phyloP scores from a whole-genome alignment of 2,888 invertebrate genomes.

The Trisateles emortualis region DNA sequence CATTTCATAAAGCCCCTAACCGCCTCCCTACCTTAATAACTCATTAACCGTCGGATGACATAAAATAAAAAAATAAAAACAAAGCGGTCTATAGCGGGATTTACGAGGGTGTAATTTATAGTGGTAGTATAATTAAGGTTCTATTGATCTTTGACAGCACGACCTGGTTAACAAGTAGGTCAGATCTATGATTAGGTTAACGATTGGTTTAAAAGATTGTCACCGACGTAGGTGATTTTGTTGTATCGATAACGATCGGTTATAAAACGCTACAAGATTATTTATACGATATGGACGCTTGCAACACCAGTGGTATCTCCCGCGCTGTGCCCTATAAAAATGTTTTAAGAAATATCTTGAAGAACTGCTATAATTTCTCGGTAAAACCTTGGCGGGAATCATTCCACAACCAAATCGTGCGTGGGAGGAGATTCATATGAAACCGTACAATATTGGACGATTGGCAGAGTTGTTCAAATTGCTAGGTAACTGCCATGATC shows the following conservation, averaged over 20 bases:
- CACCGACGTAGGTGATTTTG: slow-evolving; percentile 28
- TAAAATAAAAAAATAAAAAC: slow-evolving; percentile 14
- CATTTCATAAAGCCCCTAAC: slow-evolving; percentile 2
- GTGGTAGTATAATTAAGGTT: slow-evolving; percentile 55
- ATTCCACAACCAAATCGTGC: too few relatives aligned
- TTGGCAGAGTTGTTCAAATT: too few relatives aligned
- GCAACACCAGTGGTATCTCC: too few relatives aligned
- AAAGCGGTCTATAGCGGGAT: slow-evolving; percentile 36
- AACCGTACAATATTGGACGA: too few relatives aligned
- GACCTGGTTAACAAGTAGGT: slow-evolving; percentile 54
- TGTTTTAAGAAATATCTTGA: too few relatives aligned
- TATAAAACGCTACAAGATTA: neutral
- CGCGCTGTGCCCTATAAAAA: too few relatives aligned
- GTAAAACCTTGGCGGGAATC: too few relatives aligned
- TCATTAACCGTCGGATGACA: slow-evolving; percentile 3
- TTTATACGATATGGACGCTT: too few relatives aligned
- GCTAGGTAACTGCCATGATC: too few relatives aligned
- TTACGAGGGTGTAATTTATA: slow-evolving; percentile 52
- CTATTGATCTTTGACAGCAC: slow-evolving; percentile 57
- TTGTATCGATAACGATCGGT: slow-evolving; percentile 5
- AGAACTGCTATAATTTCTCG: too few relatives aligned
- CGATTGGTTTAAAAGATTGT: slow-evolving; percentile 32
- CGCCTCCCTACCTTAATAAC: slow-evolving; percentile 1
- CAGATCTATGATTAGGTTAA: slow-evolving; percentile 46
- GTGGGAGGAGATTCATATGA: too few relatives aligned